A percentile compares a stretch with the other conserved stretches of the same genome.
phyloP scores from a whole-genome alignment of 2,888 invertebrate species.

The Synanthedon formicaeformis region DNA sequence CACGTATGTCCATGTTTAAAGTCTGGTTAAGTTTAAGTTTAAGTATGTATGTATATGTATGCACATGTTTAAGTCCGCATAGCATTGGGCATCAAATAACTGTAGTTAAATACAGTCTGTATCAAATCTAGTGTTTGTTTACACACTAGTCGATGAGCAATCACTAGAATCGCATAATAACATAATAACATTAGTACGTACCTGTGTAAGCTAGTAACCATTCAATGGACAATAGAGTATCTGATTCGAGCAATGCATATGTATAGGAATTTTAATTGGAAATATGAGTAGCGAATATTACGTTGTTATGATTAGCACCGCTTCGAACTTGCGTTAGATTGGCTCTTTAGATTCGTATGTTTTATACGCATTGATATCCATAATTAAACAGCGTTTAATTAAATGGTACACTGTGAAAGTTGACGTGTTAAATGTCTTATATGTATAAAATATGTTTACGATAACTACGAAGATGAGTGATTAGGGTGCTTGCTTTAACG shows the following conservation, averaged over 20 bases:
- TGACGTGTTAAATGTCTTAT: neutral
- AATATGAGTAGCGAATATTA: constrained; percentile 49
- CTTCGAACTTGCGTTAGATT: constrained; percentile 32
- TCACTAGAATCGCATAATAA: constrained; percentile 44
- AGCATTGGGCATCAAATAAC: too few species aligned
- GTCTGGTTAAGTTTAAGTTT: too few species aligned
- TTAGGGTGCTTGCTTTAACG: too few species aligned
- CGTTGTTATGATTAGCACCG: constrained; percentile 36
- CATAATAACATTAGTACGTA: constrained; percentile 28
- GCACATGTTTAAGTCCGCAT: too few species aligned
- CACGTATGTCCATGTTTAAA: too few species aligned
- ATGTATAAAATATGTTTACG: too few species aligned
- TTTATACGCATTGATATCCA: neutral
- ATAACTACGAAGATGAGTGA: too few species aligned
- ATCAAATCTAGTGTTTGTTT: constrained; percentile 22
- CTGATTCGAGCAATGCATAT: constrained; percentile 55
- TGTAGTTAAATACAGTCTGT: neutral
- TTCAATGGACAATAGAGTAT: constrained; percentile 60
- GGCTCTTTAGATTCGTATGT: constrained; percentile 18
- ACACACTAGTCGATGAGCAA: constrained; percentile 30
- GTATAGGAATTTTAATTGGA: constrained; percentile 64
- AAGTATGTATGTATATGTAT: too few species aligned
- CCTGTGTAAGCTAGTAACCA: constrained; percentile 30
- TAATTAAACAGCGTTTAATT: neutral
- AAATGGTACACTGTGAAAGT: neutral